A percentile compares a stretch with the other conserved stretches of the same genome.
Evolutionary conservation across 1,140 invertebrate genomes (phyloP).

Genomic region (Heliconius hewitsoni): DNA sequence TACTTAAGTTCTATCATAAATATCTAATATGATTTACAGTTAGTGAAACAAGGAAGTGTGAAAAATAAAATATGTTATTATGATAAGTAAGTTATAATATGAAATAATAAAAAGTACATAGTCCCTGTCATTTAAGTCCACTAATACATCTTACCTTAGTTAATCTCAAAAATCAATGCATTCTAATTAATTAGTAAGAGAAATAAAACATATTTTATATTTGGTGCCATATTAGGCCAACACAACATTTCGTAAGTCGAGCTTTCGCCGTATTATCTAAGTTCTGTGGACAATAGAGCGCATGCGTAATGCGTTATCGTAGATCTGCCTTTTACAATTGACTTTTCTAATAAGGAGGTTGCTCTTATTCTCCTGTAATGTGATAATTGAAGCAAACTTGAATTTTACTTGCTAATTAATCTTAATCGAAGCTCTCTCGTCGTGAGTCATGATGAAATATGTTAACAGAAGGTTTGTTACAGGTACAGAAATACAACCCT

Average conservation of each 20-base stretch:
- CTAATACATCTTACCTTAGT: no score
- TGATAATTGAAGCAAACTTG: conserved; percentile 72
- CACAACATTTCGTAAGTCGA: conserved; percentile 51
- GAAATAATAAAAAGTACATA: no score
- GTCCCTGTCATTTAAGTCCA: no score
- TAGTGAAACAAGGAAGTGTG: no score
- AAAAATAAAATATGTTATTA: no score
- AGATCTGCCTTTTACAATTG: conserved; percentile 73
- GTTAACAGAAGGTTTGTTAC: conserved; percentile 39
- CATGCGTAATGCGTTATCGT: conserved; percentile 79
- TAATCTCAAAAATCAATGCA: neutral
- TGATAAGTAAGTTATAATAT: no score
- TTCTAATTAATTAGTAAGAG: neutral
- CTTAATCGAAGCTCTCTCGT: conserved; percentile 58
- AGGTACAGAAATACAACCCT: conserved; percentile 45
- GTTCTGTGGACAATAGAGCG: conserved; percentile 75
- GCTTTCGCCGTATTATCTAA: conserved; percentile 71
- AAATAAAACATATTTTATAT: neutral
- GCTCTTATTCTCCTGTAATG: conserved; percentile 69
- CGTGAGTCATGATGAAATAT: conserved; percentile 31
- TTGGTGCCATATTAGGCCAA: conserved; percentile 41
- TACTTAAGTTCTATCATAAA: no score
- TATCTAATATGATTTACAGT: no score
- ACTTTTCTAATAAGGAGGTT: conserved; percentile 73
- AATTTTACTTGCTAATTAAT: conserved; percentile 62